Percentiles rank a stretch among this genome's conserved stretches.
These are phyloP conservation scores for Polymixis flavicincta DNA, from an alignment of 2,888 invertebrate genomes.

Conservation along the genomic window DNA sequence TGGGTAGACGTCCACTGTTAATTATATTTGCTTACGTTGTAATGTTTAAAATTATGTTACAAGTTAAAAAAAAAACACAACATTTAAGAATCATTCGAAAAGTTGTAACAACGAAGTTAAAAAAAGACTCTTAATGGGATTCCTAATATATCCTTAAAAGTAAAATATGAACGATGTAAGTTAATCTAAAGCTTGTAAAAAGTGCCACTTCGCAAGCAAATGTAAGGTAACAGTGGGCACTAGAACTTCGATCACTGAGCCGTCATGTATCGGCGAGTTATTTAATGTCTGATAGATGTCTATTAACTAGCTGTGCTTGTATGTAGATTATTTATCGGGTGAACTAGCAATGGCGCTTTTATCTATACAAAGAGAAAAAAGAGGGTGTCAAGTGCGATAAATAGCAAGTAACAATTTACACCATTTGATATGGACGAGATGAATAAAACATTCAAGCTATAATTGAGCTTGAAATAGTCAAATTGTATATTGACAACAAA, in stretches of 20 bases:
- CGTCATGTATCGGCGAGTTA: slow-evolving; percentile 79
- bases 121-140: background rate
- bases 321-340: slow-evolving; percentile 71
- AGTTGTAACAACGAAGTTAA: background rate
- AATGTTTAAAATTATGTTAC: background rate
- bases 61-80: slow-evolving; percentile 1
- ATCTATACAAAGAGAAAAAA: background rate
- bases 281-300: slow-evolving; percentile 84
- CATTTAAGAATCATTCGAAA: background rate
- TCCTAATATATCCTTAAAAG: background rate
- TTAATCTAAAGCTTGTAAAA: background rate
- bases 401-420: background rate
- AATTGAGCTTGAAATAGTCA: background rate
- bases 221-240: slow-evolving; percentile 40
- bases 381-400: background rate
- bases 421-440: too few species aligned
- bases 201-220: slow-evolving; percentile 31
- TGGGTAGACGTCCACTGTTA: slow-evolving; percentile 73
- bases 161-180: background rate
- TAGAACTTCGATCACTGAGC: slow-evolving; percentile 89
- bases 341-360: slow-evolving; percentile 52
- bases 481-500: background rate
- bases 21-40: slow-evolving; percentile 46
- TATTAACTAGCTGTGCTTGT: slow-evolving; percentile 83
- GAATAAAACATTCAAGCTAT: background rate